phyloP scores from a whole-genome alignment of 92 coral and sea anemone genomes.

The Epizoanthus stellaris region DNA sequence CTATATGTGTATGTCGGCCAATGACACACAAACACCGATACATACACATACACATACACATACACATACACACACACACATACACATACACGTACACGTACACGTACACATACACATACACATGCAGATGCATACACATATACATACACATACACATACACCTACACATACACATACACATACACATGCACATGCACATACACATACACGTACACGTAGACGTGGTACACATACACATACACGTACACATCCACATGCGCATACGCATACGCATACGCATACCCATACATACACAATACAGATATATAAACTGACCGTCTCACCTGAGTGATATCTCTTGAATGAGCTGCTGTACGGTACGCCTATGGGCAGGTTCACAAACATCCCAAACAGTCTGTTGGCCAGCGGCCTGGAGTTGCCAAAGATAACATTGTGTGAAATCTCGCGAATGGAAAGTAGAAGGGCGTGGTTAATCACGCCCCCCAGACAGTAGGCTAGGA shows the following conservation, averaged over 20 bases:
- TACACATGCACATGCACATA: not conserved
- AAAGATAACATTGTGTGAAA: slow-evolving; percentile 90
- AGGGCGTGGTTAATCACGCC: slow-evolving; percentile 94
- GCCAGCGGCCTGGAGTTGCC: slow-evolving; percentile 85
- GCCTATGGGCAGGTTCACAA: slow-evolving; percentile 89
- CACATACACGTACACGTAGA: not conserved
- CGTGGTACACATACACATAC: not conserved
- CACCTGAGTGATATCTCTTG: slow-evolving; percentile 86
- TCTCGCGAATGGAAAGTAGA: slow-evolving; percentile 88
- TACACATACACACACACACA: too few species aligned
- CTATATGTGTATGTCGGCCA: too few species aligned
- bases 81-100: too few species aligned
- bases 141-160: not conserved
- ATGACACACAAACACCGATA: too few species aligned
- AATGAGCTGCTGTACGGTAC: slow-evolving; percentile 88
- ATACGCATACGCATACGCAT: too few species aligned
- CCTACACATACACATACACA: not conserved
- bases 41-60: not conserved
- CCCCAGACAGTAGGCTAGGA: slow-evolving; percentile 80
- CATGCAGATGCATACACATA: not conserved
- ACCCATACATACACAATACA: too few species aligned
- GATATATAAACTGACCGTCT: not conserved
- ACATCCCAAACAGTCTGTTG: slow-evolving; percentile 78
- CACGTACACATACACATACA: too few species aligned
- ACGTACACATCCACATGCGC: not conserved